phyloP scores from a whole-genome alignment of 2,888 invertebrate species.

The Phoenoteleia sp. region DNA sequence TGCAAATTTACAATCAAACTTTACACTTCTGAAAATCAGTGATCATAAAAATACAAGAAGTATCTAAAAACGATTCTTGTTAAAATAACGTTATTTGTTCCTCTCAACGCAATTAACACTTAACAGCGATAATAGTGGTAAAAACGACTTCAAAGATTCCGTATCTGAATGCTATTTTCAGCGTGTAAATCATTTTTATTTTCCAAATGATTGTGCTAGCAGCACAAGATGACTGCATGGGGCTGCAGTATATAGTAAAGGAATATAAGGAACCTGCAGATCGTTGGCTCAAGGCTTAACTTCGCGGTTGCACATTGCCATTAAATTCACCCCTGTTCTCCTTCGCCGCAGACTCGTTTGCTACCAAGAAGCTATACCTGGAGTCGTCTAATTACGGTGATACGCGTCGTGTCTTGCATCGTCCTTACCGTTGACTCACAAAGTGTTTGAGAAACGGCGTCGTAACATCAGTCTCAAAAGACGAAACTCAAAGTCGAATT shows the following conservation, averaged over 20 bases:
- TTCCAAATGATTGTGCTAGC: constrained; percentile 15
- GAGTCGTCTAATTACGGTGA: constrained; percentile 78
- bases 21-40: too few species aligned
- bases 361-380: constrained; percentile 66
- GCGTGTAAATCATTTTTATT: constrained; percentile 30
- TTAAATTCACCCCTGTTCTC: constrained; percentile 73
- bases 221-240: background rate
- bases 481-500: constrained; percentile 46
- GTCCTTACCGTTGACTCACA: constrained; percentile 63
- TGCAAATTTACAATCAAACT: too few species aligned
- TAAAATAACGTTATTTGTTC: too few species aligned
- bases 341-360: constrained; percentile 69
- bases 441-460: constrained; percentile 71
- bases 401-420: constrained; percentile 70
- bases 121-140: background rate
- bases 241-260: background rate
- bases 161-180: constrained; percentile 2
- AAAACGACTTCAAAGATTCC: background rate
- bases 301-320: constrained; percentile 70
- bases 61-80: too few species aligned
- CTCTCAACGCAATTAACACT: constrained; percentile 7
- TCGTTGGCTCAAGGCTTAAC: constrained; percentile 71
- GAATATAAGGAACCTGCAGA: constrained; percentile 54
- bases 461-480: constrained; percentile 55
- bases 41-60: too few species aligned